Base-by-base conservation (phyloP, 2,113 vertebrate genomes). In the Hyperoodon ampullatus region DNA sequence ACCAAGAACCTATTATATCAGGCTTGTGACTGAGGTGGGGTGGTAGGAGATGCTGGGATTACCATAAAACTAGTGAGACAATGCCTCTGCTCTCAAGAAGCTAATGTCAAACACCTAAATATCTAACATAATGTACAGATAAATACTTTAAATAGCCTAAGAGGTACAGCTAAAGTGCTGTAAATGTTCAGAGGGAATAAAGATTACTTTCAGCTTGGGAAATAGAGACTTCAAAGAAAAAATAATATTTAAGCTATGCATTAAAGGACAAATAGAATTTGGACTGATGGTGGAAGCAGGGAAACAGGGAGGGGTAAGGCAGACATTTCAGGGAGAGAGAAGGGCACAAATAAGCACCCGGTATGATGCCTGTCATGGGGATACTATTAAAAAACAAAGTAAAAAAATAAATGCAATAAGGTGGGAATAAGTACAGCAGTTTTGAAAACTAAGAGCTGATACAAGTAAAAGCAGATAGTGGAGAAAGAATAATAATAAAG, bases 201-300 rank as follows among this genome's bases (percentile, higher is more conserved):
- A 92, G 16, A 78, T 84, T 55, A 92, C 42, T 84, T 65, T 50
- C 65, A 85, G 33, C 24, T 70, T 89, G 42, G 35, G 42, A 74
- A 92, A 88, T 39, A 81, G 26, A 88, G 11, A 28, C 28, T 85
- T 95, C 63, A 89, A 77, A 82, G 55, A 63, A 77, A 90, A 74
- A 80, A 30, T n/a, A 72, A 93, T 18, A 33, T 18, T 89, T 89
- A 83, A 74, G 28, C n/a, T 83, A 65, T 44, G 19, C 50, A 16
- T 16, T 53, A 53, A 78, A 78, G 50, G 53, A 50, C 39, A 84
- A 70, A 75, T 1, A 85, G 33, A 85, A 91, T 70, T 42, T 85
- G 81, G 7, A 78, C 24, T 85, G 21, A 26, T 78, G 21, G 21
- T 19, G 2, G 42, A 85, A 86, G 68, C 33, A 53, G 33, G 26